Base-by-base conservation (phyloP, 2,113 vertebrate species). In the Eurystomus gularis region DNA sequence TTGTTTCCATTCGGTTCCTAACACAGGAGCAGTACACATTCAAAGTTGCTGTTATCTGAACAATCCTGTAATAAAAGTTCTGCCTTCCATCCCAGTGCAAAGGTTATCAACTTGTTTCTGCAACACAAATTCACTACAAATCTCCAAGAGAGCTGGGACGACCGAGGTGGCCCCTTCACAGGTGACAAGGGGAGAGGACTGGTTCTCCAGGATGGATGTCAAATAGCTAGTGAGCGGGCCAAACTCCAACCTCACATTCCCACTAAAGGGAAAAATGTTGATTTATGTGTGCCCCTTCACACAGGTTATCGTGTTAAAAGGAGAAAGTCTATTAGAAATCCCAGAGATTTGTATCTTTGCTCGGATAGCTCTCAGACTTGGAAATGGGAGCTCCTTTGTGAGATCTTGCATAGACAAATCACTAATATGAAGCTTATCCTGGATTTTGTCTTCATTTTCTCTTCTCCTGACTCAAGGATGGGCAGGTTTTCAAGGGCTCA, bases 61-160 rank as follows among this genome's bases (percentile, higher is more conserved):
- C 84, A 80, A 72, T 62, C 70, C 89, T 35, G 25, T 70, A 89
- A 91, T 94, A 94, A 94, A 96, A 82, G 40, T 79, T 82, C 10
- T 31, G 31, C 37, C 69, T 94, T 95, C 66, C 83, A 91, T 21
- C 14, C 12, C 39, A 3, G 81, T 73, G 73, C 86, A 95, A 94
- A 96, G 77, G 91, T 94, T 94, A 96, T 97, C 92, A 61, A 57
- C 54, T 89, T 77, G 52, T 94, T 94, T 87, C 91, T 95, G 66
- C 82, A 88, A 82, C 73, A 82, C 54, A 44, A 78, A 84, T 84
- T 92, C 5, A 0, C 69, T 44, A 17, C 68, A 92, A 93, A 89
- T 62, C 86, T 76, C 40, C 25, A 14, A 78, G 93, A 73, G 28
- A 65, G 10, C 65, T 82, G 61, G 15, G 49, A 54, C 0, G 3